Evolutionary conservation across 2,797 vertebrate species (phyloP).

Genomic region (Nyctibius grandis): DNA sequence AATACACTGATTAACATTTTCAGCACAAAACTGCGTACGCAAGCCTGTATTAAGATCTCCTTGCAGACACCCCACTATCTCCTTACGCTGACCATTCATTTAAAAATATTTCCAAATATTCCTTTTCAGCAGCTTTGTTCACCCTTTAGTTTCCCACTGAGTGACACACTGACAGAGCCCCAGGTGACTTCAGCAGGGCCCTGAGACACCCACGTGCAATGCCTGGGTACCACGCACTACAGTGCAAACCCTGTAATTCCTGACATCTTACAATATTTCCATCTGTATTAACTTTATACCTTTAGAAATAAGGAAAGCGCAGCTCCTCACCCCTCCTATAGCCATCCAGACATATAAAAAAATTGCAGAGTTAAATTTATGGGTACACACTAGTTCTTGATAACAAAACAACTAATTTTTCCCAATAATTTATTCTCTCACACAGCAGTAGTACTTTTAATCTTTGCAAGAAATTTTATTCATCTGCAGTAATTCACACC

Average conservation of each 20-base stretch:
- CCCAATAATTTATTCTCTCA: background rate
- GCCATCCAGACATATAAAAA: background rate
- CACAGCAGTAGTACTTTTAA: background rate
- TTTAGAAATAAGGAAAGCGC: background rate
- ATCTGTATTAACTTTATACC: background rate
- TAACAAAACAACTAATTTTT: background rate
- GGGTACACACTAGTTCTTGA: background rate
- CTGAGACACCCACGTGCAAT: rapidly evolving
- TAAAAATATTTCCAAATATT: background rate
- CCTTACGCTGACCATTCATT: background rate
- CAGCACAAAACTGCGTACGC: rapidly evolving
- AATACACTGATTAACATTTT: background rate
- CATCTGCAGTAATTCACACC: background rate
- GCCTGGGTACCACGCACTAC: rapidly evolving
- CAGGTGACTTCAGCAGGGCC: background rate
- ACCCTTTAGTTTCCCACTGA: background rate
- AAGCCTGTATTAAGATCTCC: background rate
- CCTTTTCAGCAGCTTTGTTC: background rate
- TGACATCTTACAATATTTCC: background rate
- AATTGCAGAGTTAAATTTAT: background rate
- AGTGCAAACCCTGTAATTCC: background rate
- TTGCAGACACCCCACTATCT: background rate
- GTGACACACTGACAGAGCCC: background rate
- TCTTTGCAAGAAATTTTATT: slow-evolving; percentile 1
- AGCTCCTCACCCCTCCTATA: background rate